Percentiles rank a stretch among this genome's conserved stretches.
These are phyloP conservation scores for Stigmatopora nigra DNA, from an alignment of 2,113 vertebrate genomes.

Conservation along the genomic window DNA sequence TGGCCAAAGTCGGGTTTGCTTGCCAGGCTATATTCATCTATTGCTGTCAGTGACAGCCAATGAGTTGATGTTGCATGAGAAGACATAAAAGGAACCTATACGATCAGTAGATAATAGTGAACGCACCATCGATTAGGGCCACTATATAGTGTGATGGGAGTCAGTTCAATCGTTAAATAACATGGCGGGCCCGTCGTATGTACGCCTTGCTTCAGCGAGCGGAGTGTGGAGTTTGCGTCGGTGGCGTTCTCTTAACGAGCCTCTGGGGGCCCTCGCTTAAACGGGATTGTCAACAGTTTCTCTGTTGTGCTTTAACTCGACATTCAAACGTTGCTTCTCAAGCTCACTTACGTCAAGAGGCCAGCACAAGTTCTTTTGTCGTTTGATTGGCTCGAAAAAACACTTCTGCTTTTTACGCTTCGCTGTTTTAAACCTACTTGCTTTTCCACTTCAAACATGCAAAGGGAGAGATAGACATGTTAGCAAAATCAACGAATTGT, in stretches of 20 bases:
- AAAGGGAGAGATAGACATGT: neutral
- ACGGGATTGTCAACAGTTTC: conserved; percentile 2
- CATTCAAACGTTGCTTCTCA: conserved; percentile 26
- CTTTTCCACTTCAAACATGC: neutral
- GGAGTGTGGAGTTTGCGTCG: neutral
- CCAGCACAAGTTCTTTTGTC: neutral
- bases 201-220: conserved; percentile 5
- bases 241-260: conserved; percentile 49
- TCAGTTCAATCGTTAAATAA: conserved; percentile 34
- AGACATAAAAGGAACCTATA: neutral
- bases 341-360: neutral
- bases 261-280: conserved; percentile 24
- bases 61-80: neutral
- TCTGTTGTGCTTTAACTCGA: conserved; percentile 32
- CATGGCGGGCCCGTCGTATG: conserved; percentile 21
- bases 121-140: conserved; percentile 5
- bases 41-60: too few relatives aligned
- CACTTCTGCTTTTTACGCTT: neutral
- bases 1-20: too few relatives aligned
- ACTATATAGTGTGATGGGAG: conserved; percentile 13
- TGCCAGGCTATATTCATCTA: too few relatives aligned
- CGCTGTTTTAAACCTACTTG: neutral
- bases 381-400: neutral
- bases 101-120: conserved; percentile 8
- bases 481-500: neutral